phyloP scores from a whole-genome alignment of 2,888 invertebrate genomes.

The Epinotia brunnichana region DNA sequence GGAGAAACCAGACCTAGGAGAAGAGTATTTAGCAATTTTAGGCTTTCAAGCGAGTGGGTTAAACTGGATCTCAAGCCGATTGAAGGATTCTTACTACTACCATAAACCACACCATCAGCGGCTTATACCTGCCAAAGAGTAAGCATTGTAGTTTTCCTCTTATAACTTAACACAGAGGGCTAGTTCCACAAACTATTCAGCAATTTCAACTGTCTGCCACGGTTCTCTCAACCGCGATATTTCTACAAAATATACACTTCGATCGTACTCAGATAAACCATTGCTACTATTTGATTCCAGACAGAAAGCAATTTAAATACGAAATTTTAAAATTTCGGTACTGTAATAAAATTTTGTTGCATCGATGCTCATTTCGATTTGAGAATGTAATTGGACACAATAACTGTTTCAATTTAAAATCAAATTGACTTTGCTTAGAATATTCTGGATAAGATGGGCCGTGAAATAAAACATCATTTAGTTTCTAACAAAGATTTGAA shows the following conservation, averaged over 20 bases:
- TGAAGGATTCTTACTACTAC: too few species aligned
- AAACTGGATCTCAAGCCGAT: too few species aligned
- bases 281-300: conserved; percentile 43
- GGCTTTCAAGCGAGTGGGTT: too few species aligned
- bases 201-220: conserved; percentile 67
- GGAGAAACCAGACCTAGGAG: too few species aligned
- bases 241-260: conserved; percentile 63
- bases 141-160: conserved; percentile 5
- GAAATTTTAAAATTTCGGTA: neutral
- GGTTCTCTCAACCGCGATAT: conserved; percentile 58
- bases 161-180: conserved; percentile 29
- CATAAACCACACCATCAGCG: too few species aligned
- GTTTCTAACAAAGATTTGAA: neutral
- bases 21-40: too few species aligned
- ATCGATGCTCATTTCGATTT: neutral
- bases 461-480: neutral
- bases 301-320: conserved; percentile 8
- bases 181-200: conserved; percentile 63
- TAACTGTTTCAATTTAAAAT: neutral
- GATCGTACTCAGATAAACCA: conserved; percentile 52
- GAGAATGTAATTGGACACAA: neutral
- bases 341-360: neutral
- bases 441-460: neutral
- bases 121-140: too few species aligned
- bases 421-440: neutral